A percentile compares a stretch with the other conserved stretches of the same genome.
Conservation (phyloP, 2,888 invertebrate genomes). For the Mantis religiosa region DNA sequence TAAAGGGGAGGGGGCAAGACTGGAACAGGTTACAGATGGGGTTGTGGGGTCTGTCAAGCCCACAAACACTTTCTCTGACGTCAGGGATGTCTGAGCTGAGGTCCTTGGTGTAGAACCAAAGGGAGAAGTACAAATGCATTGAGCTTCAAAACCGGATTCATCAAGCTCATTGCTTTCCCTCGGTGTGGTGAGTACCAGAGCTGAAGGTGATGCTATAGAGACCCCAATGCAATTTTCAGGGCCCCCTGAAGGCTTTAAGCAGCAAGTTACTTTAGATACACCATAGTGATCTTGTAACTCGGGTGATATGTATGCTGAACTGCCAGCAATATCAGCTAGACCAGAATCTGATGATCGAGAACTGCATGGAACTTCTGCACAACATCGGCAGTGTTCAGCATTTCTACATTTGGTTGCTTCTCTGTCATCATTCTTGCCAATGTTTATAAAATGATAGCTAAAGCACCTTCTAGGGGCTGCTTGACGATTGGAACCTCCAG, state of each 20-base stretch:
- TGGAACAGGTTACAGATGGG: slow-evolving; percentile 52
- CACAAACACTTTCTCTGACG: slow-evolving; percentile 53
- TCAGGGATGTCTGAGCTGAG: slow-evolving; percentile 56
- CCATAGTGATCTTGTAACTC: slow-evolving; percentile 52
- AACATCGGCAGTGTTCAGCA: slow-evolving; percentile 17
- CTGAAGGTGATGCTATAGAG: slow-evolving; percentile 8
- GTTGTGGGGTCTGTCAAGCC: slow-evolving; percentile 51
- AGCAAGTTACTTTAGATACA: not conserved
- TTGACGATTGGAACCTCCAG: not conserved
- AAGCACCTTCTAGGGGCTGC: not conserved
- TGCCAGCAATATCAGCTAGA: slow-evolving; percentile 62
- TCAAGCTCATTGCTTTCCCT: slow-evolving; percentile 22
- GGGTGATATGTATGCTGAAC: slow-evolving; percentile 60
- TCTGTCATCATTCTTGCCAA: not conserved
- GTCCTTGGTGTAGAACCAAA: slow-evolving; percentile 69
- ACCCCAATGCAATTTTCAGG: slow-evolving; percentile 24
- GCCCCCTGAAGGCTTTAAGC: not conserved
- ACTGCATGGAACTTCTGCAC: slow-evolving; percentile 27
- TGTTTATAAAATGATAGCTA: slow-evolving; percentile 17
- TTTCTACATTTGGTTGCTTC: not conserved
- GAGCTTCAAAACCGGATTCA: slow-evolving; percentile 59
- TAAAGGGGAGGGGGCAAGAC: slow-evolving; percentile 42
- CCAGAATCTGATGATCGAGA: slow-evolving; percentile 67
- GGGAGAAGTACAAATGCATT: slow-evolving; percentile 68
- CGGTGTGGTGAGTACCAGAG: slow-evolving; percentile 4